Conservation (phyloP, 35 echinoderm and acorn worm genomes). For the Heliocidaris erythrogramma region DNA sequence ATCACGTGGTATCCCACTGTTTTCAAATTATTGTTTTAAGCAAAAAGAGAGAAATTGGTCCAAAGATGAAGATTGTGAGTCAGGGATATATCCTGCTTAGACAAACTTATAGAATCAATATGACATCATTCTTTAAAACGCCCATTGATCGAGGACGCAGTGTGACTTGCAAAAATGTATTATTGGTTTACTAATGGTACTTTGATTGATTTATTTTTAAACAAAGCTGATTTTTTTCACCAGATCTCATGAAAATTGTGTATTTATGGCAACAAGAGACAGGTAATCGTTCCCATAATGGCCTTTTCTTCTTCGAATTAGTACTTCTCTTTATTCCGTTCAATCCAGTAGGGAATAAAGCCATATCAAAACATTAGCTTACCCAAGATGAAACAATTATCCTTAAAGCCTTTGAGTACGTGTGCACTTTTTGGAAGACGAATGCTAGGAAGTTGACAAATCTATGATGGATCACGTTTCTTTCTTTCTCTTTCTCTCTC, state of each 20-base stretch:
- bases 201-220: too few relatives aligned
- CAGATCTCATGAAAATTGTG: too few relatives aligned
- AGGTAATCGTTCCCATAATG: background rate
- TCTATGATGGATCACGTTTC: background rate
- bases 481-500: too few relatives aligned
- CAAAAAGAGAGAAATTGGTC: background rate
- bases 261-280: background rate
- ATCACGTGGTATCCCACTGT: background rate
- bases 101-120: background rate
- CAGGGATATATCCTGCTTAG: background rate
- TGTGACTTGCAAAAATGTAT: background rate
- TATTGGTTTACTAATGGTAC: background rate
- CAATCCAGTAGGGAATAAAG: background rate
- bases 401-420: background rate
- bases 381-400: background rate
- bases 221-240: too few relatives aligned
- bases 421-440: background rate
- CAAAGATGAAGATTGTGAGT: background rate
- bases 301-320: background rate
- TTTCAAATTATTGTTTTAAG: background rate
- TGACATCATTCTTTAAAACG: background rate
- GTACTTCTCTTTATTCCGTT: background rate
- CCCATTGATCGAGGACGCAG: background rate
- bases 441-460: background rate
- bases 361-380: background rate